Base-by-base conservation (phyloP, 37 sponge, comb jelly and placozoan genomes). In the Halichondria panicea region DNA sequence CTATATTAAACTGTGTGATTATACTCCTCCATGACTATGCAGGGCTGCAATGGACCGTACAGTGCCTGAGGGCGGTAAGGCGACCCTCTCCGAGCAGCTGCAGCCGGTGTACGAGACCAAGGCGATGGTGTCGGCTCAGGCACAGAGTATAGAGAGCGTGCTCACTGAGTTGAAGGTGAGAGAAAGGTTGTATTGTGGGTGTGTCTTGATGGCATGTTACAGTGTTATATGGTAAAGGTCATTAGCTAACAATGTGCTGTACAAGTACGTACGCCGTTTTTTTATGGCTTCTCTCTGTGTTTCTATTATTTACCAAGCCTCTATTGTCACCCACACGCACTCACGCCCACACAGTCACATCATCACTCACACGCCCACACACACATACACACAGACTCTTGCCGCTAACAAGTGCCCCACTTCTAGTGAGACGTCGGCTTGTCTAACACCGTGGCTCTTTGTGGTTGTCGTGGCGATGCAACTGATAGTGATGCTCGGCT, bases 51-150 rank as follows among this genome's bases (percentile, higher is more conserved):
- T 84, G 19, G 79, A 71, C 34, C 52, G 69, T 3, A n/a, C 33
- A 0, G 52, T 54, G 22, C 68, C 68, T 2, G 48, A 30, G 34
- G 68, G 76, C 19, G 76, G 52, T 12, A 52, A 39, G 32, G 48
- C 12, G 2, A 46, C 79, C 2, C 40, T 67, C 18, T 76, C 77
- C 28, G 79, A 85, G 63, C 86, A 85, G 65, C 64, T 78, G 55
- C 86, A 85, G 46, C 86, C 86, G 0, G 22, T 85, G 15, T 78
- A 85, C 42, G 86, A 77, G 31, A 37, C 67, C 70, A 77, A 78
- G 63, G 52, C 13, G 32, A 25, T 81, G 8, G 72, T 72, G 2
- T 18, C 36, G 8, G 65, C 71, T 19, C 64, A 81, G 19, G 24
- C 50, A 0, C 11, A 71, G 43, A 25, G 38, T 24, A 40, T 81